These are phyloP conservation scores for Brachyistius frenatus DNA, from an alignment of 2,113 vertebrate species.

Conservation along the genomic window DNA sequence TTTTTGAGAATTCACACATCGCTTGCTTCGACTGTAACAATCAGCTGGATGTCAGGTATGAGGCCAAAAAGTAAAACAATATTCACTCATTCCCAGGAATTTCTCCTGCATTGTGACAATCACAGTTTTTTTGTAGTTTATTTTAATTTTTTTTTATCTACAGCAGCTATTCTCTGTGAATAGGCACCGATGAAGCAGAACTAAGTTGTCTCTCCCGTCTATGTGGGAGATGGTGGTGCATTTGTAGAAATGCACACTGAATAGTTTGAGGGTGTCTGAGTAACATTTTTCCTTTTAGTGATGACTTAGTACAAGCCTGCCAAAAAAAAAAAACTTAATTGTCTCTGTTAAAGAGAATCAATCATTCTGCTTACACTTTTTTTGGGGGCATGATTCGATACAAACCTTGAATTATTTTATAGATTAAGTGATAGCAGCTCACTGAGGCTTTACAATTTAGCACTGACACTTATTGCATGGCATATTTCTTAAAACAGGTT, in stretches of 20 bases:
- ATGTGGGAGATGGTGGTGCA: constrained; percentile 29
- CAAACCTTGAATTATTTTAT: neutral
- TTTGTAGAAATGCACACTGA: constrained; percentile 10
- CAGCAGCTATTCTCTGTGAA: constrained; percentile 1
- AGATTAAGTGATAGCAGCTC: constrained; percentile 10
- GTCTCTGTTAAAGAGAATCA: neutral
- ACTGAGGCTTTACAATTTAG: neutral
- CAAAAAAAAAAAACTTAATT: neutral
- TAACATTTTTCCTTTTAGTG: neutral
- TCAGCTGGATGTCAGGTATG: constrained; percentile 36
- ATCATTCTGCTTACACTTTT: neutral
- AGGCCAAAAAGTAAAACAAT: constrained; percentile 18
- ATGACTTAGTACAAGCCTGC: neutral
- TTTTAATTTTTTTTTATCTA: neutral
- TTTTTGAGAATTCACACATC: constrained; percentile 29
- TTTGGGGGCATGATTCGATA: constrained; percentile 27
- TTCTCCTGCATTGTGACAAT: constrained; percentile 16
- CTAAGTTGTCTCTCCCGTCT: constrained; percentile 25
- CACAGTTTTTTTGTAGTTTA: neutral
- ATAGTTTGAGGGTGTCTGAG: constrained; percentile 1
- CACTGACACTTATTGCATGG: neutral
- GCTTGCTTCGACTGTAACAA: constrained; percentile 10
- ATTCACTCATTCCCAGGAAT: constrained; percentile 33
- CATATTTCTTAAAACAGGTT: neutral
- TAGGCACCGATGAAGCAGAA: constrained; percentile 29